A percentile compares a stretch with the other conserved stretches of the same genome.
Evolutionary conservation across 2,797 vertebrate species (phyloP).

Genomic region (Diceros bicornis): DNA sequence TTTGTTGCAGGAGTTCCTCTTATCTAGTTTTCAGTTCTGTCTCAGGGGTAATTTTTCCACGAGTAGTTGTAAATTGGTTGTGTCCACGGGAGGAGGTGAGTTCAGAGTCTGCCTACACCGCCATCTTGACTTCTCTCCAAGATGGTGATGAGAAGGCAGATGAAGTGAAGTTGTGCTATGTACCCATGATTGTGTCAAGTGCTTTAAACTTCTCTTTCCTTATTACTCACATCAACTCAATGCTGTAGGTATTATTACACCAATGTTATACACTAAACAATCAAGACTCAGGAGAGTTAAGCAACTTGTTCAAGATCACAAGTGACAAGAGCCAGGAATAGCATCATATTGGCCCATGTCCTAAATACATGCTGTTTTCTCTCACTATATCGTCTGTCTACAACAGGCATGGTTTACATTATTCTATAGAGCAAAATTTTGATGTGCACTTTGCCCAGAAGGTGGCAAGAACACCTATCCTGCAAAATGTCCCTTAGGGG

Average conservation of each 20-base stretch:
- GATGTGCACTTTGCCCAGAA: background rate
- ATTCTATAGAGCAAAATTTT: background rate
- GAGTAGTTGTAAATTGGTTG: too few species aligned
- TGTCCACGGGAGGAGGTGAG: too few species aligned
- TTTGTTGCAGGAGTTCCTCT: too few species aligned
- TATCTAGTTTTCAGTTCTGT: too few species aligned
- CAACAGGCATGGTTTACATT: background rate
- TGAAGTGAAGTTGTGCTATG: background rate
- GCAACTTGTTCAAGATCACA: background rate
- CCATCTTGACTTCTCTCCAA: background rate
- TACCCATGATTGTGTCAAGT: background rate
- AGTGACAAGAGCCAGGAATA: background rate
- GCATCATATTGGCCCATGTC: background rate
- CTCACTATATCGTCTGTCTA: background rate
- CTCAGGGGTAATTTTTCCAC: too few species aligned
- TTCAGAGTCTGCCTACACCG: too few species aligned
- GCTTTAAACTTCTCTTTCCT: background rate
- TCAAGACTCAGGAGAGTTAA: background rate
- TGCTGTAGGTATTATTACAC: background rate
- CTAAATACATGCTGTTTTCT: background rate
- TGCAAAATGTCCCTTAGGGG: background rate
- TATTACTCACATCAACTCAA: background rate
- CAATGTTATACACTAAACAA: background rate
- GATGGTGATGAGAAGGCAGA: background rate
- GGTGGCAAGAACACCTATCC: background rate